Base-by-base conservation (phyloP, 2,888 invertebrate species). In the Dexiosoma caninum region DNA sequence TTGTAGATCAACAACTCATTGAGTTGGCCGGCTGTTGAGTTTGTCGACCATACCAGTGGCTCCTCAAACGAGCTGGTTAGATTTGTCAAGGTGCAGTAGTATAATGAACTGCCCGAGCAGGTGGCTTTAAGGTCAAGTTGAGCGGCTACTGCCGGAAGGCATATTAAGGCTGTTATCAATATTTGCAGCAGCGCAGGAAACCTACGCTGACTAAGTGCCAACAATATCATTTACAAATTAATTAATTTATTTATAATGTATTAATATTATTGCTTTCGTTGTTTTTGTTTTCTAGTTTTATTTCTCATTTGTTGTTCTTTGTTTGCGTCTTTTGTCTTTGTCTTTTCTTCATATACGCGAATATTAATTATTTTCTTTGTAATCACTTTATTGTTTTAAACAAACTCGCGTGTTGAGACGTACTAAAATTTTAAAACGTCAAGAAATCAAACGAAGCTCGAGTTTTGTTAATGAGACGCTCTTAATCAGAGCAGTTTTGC, bases 41-140 rank as follows among this genome's bases (percentile, higher is more conserved):
- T 72, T 10, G 76, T 83, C 2, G 64, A 83, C 66, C 85, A 55
- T 42, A 66, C 6, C 40, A 81, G 78, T 49, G 83, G 81, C 64
- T 74, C 83, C 14, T 80, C 80, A 21, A 79, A 76, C 6, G 84
- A 70, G 4, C 49, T 82, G 10, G 57, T 82, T 12, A 85, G 42
- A 57, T 84, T 82, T 14, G 51, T 55, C 9, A 85, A 81, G 12
- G 66, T 82, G 64, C 84, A 85, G 49, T 85, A 66, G 19, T 80
- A 82, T 82, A 85, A 35, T 7, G 84, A 78, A 2, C 60, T 71
- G 14, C 77, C 70, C 6, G 84, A 83, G 55, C 88, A 88, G 62
- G 78, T 85, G 79, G 81, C 82, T 44, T 78, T 85, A 2, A 88
- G 30, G 67, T 88, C 87, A 2, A 88, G 60, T 5, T 51, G 57